Percentiles rank a stretch among this genome's conserved stretches.
Evolutionary conservation across 2,797 vertebrate species (phyloP).

Genomic region (Myiotriccus ornatus): DNA sequence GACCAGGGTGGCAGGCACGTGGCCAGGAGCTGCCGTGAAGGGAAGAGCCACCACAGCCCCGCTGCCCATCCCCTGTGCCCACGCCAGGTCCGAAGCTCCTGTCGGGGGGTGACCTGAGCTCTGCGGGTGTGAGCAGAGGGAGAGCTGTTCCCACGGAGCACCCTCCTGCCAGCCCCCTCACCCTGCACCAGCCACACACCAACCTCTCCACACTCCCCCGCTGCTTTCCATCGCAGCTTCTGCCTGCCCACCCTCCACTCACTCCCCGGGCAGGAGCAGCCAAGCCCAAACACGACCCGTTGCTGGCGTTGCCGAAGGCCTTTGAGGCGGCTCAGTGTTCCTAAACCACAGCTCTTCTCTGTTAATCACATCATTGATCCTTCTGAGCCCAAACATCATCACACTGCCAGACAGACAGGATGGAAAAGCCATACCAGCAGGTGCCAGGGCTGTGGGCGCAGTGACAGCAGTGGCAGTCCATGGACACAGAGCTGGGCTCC

Average conservation of each 20-base stretch:
- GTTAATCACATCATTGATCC: background rate
- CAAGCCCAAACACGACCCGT: background rate
- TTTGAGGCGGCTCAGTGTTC: background rate
- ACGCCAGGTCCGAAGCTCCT: background rate
- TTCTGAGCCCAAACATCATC: background rate
- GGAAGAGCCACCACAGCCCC: background rate
- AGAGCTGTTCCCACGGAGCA: background rate
- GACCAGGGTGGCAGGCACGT: rapidly evolving
- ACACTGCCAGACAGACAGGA: rapidly evolving
- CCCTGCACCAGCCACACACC: rapidly evolving
- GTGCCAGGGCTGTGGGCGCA: background rate
- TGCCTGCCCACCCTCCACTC: background rate
- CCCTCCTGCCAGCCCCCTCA: background rate
- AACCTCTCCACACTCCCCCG: rapidly evolving
- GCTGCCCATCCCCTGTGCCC: background rate
- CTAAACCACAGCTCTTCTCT: background rate
- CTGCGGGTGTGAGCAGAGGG: background rate
- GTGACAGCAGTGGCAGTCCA: background rate
- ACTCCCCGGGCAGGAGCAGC: background rate
- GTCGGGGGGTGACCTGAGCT: background rate
- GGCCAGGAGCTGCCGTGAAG: background rate
- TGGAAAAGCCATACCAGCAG: background rate
- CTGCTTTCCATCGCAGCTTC: rapidly evolving
- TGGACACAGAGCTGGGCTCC: rapidly evolving
- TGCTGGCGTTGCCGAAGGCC: background rate